Evolutionary conservation across 2,113 vertebrate species (phyloP).

Genomic region (Mionectes macconnelli): DNA sequence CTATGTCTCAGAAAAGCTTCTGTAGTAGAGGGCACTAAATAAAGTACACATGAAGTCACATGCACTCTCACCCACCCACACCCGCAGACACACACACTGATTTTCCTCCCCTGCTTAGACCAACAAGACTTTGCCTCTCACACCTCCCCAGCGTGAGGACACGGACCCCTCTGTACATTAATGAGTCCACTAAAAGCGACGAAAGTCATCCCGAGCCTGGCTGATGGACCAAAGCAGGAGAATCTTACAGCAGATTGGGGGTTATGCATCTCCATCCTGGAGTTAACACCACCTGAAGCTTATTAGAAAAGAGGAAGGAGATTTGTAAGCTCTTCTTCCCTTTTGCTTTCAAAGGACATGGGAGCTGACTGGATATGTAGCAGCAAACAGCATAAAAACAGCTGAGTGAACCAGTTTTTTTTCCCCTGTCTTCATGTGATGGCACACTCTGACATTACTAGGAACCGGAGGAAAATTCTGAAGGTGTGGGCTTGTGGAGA

Average conservation of each 20-base stretch:
- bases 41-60: neutral
- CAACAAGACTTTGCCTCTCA: neutral
- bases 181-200: neutral
- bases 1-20: conserved; percentile 43
- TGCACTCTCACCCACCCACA: neutral
- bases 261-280: neutral
- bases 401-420: neutral
- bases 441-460: neutral
- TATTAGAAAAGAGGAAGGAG: neutral
- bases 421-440: neutral
- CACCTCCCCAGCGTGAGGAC: neutral
- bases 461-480: neutral
- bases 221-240: neutral
- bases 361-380: neutral
- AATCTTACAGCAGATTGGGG: neutral
- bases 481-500: neutral
- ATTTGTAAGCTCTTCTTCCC: neutral
- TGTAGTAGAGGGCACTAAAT: conserved; percentile 10
- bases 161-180: neutral
- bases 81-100: neutral
- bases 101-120: neutral
- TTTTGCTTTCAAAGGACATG: neutral
- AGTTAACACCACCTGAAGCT: neutral
- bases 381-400: neutral
- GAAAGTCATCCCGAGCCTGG: neutral